Evolutionary conservation across 2,113 vertebrate genomes (phyloP).

Genomic region (Ceuthmochares aereus): DNA sequence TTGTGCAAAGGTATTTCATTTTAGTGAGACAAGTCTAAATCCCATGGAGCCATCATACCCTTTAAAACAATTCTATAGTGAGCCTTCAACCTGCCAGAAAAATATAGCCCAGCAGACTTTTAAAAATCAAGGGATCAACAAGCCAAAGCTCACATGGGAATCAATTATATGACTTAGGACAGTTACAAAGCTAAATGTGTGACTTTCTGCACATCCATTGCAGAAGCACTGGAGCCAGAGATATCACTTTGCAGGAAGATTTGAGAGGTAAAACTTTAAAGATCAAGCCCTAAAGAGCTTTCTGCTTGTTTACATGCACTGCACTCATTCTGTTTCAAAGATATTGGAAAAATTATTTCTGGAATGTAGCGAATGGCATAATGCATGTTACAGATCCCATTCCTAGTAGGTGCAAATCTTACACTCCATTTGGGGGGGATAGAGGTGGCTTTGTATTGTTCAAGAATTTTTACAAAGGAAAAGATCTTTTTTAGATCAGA

Average conservation of each 20-base stretch:
- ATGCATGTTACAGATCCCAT: not conserved
- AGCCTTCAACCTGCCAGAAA: not conserved
- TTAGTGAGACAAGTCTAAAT: not conserved
- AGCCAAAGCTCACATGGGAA: not conserved
- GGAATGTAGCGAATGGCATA: not conserved
- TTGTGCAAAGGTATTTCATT: not conserved
- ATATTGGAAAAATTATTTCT: constrained; percentile 38
- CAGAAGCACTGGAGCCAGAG: not conserved
- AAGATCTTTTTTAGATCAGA: not conserved
- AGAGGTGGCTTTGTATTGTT: not conserved
- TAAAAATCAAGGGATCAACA: not conserved
- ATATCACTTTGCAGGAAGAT: not conserved
- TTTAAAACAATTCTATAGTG: not conserved
- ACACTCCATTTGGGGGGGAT: not conserved
- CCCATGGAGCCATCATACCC: not conserved
- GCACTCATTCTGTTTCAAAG: not conserved
- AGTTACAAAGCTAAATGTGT: not conserved
- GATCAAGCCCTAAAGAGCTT: not conserved
- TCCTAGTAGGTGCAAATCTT: not conserved
- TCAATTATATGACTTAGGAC: not conserved
- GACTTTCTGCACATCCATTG: not conserved
- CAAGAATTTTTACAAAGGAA: not conserved
- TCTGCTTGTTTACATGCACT: not conserved
- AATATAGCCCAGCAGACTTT: not conserved
- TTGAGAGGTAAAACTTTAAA: not conserved